Base-by-base conservation (phyloP, 2,113 vertebrate species). In the Cochlearius cochlearius region DNA sequence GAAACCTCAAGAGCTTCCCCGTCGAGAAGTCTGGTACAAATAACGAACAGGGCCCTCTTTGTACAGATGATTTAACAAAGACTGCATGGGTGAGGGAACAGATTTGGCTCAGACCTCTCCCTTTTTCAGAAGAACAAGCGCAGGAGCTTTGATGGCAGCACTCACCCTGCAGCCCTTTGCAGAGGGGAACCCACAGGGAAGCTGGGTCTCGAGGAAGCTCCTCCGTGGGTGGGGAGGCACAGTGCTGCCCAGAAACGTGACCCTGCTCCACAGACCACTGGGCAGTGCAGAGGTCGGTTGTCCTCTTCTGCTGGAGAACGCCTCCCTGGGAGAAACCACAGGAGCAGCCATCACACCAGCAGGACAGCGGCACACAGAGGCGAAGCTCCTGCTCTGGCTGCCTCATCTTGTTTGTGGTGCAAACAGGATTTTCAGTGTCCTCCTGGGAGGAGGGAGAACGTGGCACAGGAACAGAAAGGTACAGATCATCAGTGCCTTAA, bases 171-270 rank as follows among this genome's bases (percentile, higher is more conserved):
- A 72, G 86, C 38, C 30, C 52, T 73, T 74, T 78, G 55, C 58
- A 81, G 76, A 87, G 41, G n/a, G 50, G 43, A 82, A 72, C 19
- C 25, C 45, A 19, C 15, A 60, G 39, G 47, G 27, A 73, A 81
- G 36, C 9, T 67, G 58, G 7, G 19, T 72, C 47, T 69, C 4
- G 3, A n/a, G 84, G 56, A 87, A 78, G 47, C n/a, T 59, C 6
- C 4, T 56, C 25, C 5, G 1, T 3, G 20, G 50, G 13, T n/a
- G 2, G 5, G 17, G 58, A 76, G n/a, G 41, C 32, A 72, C 0
- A 0, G 47, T 8, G n/a, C 52, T 83, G 32, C 23, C 21, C 58
- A 55, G 56, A 63, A 60, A 50, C 0, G 0, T 34, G 88, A 23
- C 32, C 9, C 27, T 63, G 36, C 58, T 92, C 39, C 71, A 38